phyloP scores from a whole-genome alignment of 2,888 invertebrate species.

The Hipparchia semele region DNA sequence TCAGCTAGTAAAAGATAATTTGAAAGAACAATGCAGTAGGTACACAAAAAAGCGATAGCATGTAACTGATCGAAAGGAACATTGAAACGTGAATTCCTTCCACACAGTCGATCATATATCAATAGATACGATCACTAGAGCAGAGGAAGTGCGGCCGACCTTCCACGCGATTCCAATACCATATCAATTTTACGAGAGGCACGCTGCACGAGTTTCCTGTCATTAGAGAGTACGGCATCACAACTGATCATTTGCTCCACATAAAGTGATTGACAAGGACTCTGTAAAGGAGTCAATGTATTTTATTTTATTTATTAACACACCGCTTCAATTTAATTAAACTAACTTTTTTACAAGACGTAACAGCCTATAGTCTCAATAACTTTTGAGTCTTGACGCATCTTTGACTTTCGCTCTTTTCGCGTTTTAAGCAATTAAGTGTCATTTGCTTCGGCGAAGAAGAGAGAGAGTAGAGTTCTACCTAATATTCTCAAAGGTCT shows the following conservation, averaged over 20 bases:
- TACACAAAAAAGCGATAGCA: neutral
- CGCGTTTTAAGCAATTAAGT: too few species aligned
- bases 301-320: neutral
- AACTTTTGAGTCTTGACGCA: too few species aligned
- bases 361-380: too few species aligned
- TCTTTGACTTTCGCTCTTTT: too few species aligned
- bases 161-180: conserved; percentile 43
- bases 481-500: too few species aligned
- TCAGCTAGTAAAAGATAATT: neutral
- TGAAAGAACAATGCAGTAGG: neutral
- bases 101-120: conserved; percentile 19
- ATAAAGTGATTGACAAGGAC: conserved; percentile 38
- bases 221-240: conserved; percentile 49
- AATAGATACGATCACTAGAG: conserved; percentile 27
- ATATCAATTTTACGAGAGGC: conserved; percentile 59
- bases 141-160: conserved; percentile 37
- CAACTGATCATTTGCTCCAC: conserved; percentile 41
- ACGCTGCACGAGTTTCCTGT: conserved; percentile 57
- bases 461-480: too few species aligned
- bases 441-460: too few species aligned
- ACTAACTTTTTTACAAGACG: too few species aligned
- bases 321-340: too few species aligned
- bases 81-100: conserved; percentile 18
- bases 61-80: conserved; percentile 4
- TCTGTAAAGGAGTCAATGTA: conserved; percentile 14